Conservation (phyloP, 1,140 invertebrate genomes). For the Sminthurides bifidus region DNA sequence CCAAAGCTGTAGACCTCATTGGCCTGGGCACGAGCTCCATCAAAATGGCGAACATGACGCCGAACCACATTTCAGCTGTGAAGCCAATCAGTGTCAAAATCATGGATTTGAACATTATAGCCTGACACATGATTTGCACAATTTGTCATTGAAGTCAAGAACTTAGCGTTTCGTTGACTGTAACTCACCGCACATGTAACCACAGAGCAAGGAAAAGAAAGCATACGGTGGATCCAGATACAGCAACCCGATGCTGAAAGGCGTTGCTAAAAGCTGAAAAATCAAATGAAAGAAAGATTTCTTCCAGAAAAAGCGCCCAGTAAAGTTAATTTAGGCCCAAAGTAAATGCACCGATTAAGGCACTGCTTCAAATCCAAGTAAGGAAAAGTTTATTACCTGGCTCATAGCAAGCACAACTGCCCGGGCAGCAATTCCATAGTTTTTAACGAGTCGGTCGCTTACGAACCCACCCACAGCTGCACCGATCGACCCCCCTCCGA, state of each 20-base stretch:
- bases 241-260: constrained; percentile 78
- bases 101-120: no score
- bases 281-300: background rate
- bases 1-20: constrained; percentile 67
- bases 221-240: constrained; percentile 68
- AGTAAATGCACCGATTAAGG: background rate
- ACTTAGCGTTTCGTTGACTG: background rate
- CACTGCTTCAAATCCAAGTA: background rate
- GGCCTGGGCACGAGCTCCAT: constrained; percentile 72
- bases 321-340: background rate
- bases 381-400: constrained; percentile 39
- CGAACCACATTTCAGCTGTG: constrained; percentile 84
- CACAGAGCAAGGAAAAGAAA: constrained; percentile 70
- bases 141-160: no score
- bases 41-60: constrained; percentile 74
- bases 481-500: constrained; percentile 72
- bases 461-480: constrained; percentile 71
- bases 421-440: constrained; percentile 70
- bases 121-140: no score
- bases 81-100: constrained; percentile 26
- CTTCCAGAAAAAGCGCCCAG: background rate
- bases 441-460: constrained; percentile 77
- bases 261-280: constrained; percentile 65
- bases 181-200: constrained; percentile 67
- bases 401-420: constrained; percentile 70